Base-by-base conservation (phyloP, 1,140 invertebrate genomes). In the Hylyphantes graminicola region DNA sequence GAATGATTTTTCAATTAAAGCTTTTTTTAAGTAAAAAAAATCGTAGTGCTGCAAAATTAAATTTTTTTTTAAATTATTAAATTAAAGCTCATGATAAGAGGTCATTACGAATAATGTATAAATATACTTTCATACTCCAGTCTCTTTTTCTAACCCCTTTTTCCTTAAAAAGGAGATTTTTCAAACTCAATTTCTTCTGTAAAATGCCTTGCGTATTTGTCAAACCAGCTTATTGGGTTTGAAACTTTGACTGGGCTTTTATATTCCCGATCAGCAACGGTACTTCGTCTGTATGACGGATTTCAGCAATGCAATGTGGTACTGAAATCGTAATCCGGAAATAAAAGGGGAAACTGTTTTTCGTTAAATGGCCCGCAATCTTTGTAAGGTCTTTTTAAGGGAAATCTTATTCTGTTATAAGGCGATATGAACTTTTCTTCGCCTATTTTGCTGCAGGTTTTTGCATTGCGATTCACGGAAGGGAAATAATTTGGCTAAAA, bases 181-280 rank as follows among this genome's bases (percentile, higher is more conserved):
- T 35, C 35, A 35, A 35, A 35, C 35, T 35, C 35, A 35, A 2
- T 35, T 35, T 35, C 35, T 35, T 35, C 35, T 2, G 35, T 35
- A 35, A 35, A 35, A 35, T 2, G 35, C 5, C 35, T 2, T 35
- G 5, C 35, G 35, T 35, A 35, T 35, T 35, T 35, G 35, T 35
- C 35, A 35, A 35, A 35, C 35, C 35, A 35, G 35, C 35, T 35
- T 35, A 35, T 35, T 35, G 35, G 35, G 35, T 35, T 35, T 35
- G n/a, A 67, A 78, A 78, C n/a, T 80, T 70, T 48, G 64, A 80
- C 77, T 80, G 77, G 53, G 77, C 67, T 81, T 81, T 81, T 81
- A 81, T 81, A 59, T n/a, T 21, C 50, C 53, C 76, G 12, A 50
- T 70, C 15, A 57, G 53, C 65, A 70, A 53, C 21, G 57, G 19